A percentile compares a stretch with the other conserved stretches of the same genome.
Evolutionary conservation across 2,797 vertebrate genomes (phyloP).

Genomic region (Lateolabrax maculatus): DNA sequence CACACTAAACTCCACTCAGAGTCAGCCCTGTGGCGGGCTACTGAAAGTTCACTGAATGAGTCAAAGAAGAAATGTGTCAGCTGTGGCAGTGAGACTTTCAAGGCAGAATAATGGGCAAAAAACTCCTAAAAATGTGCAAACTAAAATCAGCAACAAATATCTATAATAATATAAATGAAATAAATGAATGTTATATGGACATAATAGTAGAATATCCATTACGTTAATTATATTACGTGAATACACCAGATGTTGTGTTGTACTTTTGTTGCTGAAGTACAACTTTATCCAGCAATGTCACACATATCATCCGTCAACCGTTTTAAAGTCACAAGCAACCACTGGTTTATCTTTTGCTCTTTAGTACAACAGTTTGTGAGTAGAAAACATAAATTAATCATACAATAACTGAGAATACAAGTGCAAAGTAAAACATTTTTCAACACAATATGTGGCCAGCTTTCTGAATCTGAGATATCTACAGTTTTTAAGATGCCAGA

Average conservation of each 20-base stretch:
- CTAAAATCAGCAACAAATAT: constrained; percentile 2
- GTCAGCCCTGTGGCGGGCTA: constrained; percentile 15
- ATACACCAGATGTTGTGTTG: background rate
- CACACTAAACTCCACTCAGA: constrained; percentile 28
- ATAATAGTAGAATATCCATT: background rate
- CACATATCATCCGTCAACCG: background rate
- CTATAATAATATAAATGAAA: constrained; percentile 1
- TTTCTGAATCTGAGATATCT: background rate
- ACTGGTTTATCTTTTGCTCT: background rate
- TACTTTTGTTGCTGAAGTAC: background rate
- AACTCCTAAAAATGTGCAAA: constrained; percentile 17
- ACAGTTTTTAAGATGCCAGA: background rate
- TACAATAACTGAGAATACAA: background rate
- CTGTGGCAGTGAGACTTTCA: background rate
- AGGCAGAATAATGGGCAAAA: constrained; percentile 12
- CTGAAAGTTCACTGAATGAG: constrained; percentile 21
- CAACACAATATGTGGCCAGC: background rate
- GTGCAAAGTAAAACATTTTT: background rate
- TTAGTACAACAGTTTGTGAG: background rate
- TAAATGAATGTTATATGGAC: background rate
- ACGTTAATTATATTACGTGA: background rate
- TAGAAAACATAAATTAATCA: background rate
- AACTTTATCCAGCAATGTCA: background rate
- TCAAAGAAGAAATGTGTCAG: constrained; percentile 10
- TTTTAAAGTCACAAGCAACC: constrained; percentile 4